phyloP scores from a whole-genome alignment of 1,140 invertebrate species.

The Penaeus chinensis region DNA sequence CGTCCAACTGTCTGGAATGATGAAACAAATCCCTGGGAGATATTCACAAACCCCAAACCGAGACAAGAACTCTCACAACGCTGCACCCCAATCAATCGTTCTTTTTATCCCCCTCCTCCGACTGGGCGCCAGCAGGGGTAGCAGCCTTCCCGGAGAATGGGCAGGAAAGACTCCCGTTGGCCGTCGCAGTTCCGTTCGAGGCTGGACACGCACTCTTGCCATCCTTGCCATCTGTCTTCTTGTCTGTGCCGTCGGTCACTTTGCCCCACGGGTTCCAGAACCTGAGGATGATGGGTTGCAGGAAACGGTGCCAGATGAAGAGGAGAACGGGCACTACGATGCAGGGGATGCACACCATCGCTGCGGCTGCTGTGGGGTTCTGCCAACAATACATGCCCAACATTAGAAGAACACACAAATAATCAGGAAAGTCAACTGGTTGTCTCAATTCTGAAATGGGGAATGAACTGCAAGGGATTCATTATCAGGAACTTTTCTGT shows the following conservation, averaged over 20 bases:
- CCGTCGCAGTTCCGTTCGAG: conserved; percentile 42
- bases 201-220: conserved; percentile 19
- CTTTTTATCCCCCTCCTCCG: conserved; percentile 30
- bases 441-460: no score
- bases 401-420: no score
- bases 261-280: conserved; percentile 82
- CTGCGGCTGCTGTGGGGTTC: conserved; percentile 51
- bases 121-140: not conserved
- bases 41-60: no score
- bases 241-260: conserved; percentile 65
- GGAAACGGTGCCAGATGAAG: conserved; percentile 81
- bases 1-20: no score
- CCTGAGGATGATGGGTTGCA: conserved; percentile 78
- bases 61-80: no score
- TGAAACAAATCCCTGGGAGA: no score
- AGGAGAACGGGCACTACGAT: conserved; percentile 80
- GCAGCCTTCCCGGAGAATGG: conserved; percentile 44
- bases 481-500: no score
- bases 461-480: no score
- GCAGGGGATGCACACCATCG: conserved; percentile 83
- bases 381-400: no score
- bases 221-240: conserved; percentile 35
- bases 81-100: conserved; percentile 12
- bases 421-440: no score
- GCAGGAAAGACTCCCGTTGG: conserved; percentile 32